A percentile compares a stretch with the other conserved stretches of the same genome.
Conservation (phyloP, 2,113 vertebrate species). For the Cryptomyrus ogoouensis region DNA sequence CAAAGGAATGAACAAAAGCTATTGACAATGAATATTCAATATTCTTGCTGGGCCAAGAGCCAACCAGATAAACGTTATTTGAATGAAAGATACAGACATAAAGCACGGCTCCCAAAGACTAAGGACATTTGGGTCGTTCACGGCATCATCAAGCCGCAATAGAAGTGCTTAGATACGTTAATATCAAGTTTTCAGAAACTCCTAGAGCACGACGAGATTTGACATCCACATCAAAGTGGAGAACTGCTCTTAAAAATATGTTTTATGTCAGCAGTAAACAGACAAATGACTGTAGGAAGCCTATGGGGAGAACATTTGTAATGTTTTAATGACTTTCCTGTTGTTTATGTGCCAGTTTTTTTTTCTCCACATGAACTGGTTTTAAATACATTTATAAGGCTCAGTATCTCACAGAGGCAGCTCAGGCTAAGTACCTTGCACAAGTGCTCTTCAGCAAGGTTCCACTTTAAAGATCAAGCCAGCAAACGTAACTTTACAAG, state of each 20-base stretch:
- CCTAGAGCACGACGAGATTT: neutral
- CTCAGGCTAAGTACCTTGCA: neutral
- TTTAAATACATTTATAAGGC: neutral
- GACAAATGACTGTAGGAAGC: neutral
- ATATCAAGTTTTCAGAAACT: neutral
- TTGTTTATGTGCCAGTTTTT: neutral
- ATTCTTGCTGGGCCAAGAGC: conserved; percentile 25
- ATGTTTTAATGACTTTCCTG: neutral
- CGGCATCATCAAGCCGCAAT: neutral
- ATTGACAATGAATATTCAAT: conserved; percentile 45
- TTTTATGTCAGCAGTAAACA: neutral
- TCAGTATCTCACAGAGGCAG: neutral
- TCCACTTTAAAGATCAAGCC: neutral
- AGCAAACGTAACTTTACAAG: neutral
- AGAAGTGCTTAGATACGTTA: neutral
- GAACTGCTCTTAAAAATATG: conserved; percentile 3
- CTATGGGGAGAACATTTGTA: neutral
- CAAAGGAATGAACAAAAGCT: conserved; percentile 27
- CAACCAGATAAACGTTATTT: conserved; percentile 12
- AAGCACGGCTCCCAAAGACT: neutral
- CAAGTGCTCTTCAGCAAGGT: neutral
- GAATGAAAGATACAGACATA: conserved; percentile 15
- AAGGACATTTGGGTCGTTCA: conserved; percentile 12
- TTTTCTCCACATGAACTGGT: neutral
- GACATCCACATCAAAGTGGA: neutral